A percentile compares a stretch with the other conserved stretches of the same genome.
These are phyloP conservation scores for Aspidiotus rigidus DNA, from an alignment of 2,888 invertebrate species.

Conservation along the genomic window DNA sequence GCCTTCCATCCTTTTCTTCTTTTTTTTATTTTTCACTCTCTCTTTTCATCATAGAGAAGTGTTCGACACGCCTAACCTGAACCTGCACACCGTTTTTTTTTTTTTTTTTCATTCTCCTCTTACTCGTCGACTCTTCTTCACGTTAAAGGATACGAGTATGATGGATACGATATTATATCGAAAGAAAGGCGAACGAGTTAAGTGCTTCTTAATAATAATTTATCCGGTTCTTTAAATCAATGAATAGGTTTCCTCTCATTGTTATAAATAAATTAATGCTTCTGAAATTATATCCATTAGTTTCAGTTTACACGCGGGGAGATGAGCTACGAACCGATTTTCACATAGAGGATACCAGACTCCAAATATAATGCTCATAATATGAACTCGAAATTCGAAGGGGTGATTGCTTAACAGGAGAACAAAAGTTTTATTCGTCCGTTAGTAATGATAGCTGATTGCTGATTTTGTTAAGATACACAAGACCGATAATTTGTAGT, in stretches of 20 bases:
- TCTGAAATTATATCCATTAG: constrained; percentile 32
- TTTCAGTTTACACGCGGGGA: constrained; percentile 27
- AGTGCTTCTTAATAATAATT: constrained; percentile 32
- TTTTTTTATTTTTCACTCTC: background rate
- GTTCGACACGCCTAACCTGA: constrained; percentile 22
- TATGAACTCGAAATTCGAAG: background rate
- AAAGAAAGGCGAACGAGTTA: constrained; percentile 27
- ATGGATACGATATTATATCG: background rate
- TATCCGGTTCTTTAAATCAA: constrained; percentile 32
- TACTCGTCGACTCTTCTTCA: background rate
- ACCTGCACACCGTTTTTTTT: constrained; percentile 12
- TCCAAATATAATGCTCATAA: background rate
- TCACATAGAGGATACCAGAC: background rate
- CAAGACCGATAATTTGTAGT: constrained; percentile 13
- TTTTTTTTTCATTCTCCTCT: background rate
- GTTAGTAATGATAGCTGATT: constrained; percentile 30
- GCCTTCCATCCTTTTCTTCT: constrained; percentile 14
- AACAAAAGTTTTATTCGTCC: constrained; percentile 29
- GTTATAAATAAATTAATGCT: constrained; percentile 11
- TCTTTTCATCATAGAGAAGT: background rate
- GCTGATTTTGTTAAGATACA: constrained; percentile 29
- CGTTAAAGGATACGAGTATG: no score
- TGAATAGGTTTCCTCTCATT: constrained; percentile 4
- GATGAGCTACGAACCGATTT: background rate
- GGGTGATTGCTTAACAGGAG: constrained; percentile 23